phyloP scores from a whole-genome alignment of 2,888 invertebrate genomes.

The Ochropleura leucogaster region DNA sequence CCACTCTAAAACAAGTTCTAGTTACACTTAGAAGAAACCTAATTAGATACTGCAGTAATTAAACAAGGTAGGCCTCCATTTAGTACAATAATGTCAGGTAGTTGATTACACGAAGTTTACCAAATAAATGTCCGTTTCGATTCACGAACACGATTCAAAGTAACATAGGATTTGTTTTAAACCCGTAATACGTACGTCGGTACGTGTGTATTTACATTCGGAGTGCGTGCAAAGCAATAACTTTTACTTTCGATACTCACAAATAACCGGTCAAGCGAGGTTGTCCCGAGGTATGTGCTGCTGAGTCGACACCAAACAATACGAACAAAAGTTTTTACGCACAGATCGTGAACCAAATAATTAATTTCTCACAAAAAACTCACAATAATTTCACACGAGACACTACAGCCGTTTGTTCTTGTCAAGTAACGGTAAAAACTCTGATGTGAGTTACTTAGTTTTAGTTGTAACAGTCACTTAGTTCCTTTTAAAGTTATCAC shows the following conservation, averaged over 20 bases:
- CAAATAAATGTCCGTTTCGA: slow-evolving; percentile 41
- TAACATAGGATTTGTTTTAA: slow-evolving; percentile 40
- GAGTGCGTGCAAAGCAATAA: slow-evolving; percentile 55
- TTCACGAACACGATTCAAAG: slow-evolving; percentile 28
- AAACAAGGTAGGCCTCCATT: neutral
- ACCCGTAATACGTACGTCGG: slow-evolving; percentile 10
- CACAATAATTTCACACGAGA: slow-evolving; percentile 65
- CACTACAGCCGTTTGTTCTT: slow-evolving; percentile 63
- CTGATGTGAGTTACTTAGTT: slow-evolving; percentile 12
- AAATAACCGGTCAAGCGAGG: slow-evolving; percentile 73
- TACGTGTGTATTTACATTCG: slow-evolving; percentile 55
- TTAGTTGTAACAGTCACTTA: slow-evolving; percentile 1
- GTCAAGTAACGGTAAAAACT: slow-evolving; percentile 44
- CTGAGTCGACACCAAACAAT: slow-evolving; percentile 56
- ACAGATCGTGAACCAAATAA: slow-evolving; percentile 67
- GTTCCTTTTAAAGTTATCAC: slow-evolving; percentile 15
- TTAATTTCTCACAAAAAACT: slow-evolving; percentile 68
- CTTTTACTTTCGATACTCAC: slow-evolving; percentile 83
- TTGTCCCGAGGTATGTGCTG: slow-evolving; percentile 40
- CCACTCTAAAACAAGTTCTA: neutral
- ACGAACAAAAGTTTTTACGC: slow-evolving; percentile 64
- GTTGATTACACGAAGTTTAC: slow-evolving; percentile 38
- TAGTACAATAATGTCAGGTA: neutral
- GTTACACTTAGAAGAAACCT: neutral
- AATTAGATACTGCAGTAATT: neutral